Evolutionary conservation across 2,797 vertebrate genomes (phyloP).

Genomic region (Hippoglossus hippoglossus): DNA sequence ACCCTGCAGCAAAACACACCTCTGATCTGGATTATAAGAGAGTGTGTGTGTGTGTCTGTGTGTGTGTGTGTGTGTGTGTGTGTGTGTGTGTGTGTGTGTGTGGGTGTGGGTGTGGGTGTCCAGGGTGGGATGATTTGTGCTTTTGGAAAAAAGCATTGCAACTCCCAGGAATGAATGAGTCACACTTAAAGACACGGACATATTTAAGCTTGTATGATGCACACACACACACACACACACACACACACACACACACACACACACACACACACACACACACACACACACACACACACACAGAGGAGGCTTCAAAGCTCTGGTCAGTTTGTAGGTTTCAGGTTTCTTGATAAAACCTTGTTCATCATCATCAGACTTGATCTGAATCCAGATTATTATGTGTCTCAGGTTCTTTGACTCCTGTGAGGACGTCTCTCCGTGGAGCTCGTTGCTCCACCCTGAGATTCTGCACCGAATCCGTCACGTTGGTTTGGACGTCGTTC

Average conservation of each 20-base stretch:
- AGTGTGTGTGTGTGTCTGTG: slow-evolving; percentile 7
- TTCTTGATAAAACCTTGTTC: not conserved
- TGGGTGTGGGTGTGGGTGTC: slow-evolving; percentile 3
- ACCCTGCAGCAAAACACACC: slow-evolving; percentile 42
- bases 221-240: slow-evolving; percentile 14
- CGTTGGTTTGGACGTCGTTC: too few relatives aligned
- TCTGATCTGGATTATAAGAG: slow-evolving; percentile 28
- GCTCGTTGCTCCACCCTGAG: too few relatives aligned
- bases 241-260: not conserved
- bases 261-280: not conserved
- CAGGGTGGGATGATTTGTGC: slow-evolving; percentile 52
- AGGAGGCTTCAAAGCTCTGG: too few relatives aligned
- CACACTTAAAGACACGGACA: slow-evolving; percentile 42
- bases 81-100: slow-evolving; percentile 18
- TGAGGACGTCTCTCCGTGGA: too few relatives aligned
- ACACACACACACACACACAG: too few relatives aligned
- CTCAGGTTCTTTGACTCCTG: too few relatives aligned
- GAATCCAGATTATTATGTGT: too few relatives aligned
- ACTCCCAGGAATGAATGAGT: slow-evolving; percentile 69
- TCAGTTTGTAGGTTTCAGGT: not conserved
- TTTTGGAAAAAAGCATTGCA: slow-evolving; percentile 49
- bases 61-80: slow-evolving; percentile 19
- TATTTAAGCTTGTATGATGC: slow-evolving; percentile 12
- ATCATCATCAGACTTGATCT: too few relatives aligned
- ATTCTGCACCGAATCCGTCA: too few relatives aligned